phyloP scores from a whole-genome alignment of 2,113 vertebrate genomes.

The Strigops habroptila region DNA sequence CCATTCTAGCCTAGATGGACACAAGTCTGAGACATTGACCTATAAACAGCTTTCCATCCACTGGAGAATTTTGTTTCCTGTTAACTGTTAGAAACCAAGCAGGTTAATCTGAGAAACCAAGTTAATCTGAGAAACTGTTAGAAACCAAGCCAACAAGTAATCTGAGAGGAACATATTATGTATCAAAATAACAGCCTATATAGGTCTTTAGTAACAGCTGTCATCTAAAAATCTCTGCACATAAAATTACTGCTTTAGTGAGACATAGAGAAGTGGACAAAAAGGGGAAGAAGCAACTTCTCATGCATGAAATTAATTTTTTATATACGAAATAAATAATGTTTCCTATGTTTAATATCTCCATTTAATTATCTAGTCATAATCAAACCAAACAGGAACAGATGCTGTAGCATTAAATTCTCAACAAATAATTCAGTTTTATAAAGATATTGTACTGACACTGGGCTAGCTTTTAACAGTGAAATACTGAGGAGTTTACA shows the following conservation, averaged over 20 bases:
- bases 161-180: background rate
- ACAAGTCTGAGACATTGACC: background rate
- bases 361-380: slow-evolving; percentile 13
- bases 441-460: background rate
- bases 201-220: background rate
- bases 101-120: background rate
- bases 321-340: slow-evolving; percentile 28
- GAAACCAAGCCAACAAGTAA: background rate
- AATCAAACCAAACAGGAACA: background rate
- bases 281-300: slow-evolving; percentile 14
- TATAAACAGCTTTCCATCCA: background rate
- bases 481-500: background rate
- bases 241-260: background rate
- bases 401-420: background rate
- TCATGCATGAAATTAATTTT: slow-evolving; percentile 31
- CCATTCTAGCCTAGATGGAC: background rate
- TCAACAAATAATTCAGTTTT: background rate
- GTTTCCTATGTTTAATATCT: background rate
- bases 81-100: background rate
- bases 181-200: background rate
- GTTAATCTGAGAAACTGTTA: no score
- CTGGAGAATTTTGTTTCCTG: background rate
- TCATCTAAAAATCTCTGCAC: background rate
- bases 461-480: background rate
- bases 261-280: background rate